Conservation (phyloP, 2,797 vertebrate genomes). For the Paratrypauchen microcephalus region DNA sequence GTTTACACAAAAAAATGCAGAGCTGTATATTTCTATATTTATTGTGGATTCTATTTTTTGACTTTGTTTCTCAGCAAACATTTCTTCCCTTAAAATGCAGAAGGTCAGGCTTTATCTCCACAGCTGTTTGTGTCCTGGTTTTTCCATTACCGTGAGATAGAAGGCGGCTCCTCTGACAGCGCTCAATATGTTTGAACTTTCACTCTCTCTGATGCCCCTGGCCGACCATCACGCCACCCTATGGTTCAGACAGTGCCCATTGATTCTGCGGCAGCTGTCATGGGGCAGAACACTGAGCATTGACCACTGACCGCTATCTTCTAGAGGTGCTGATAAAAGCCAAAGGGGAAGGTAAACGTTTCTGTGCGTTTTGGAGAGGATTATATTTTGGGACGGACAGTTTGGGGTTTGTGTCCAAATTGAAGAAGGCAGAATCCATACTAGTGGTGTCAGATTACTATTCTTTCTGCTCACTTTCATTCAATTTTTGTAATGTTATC, state of each 20-base stretch:
- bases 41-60: not conserved
- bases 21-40: too few species aligned
- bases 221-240: slow-evolving; percentile 46
- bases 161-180: slow-evolving; percentile 28
- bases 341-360: slow-evolving; percentile 11
- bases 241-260: slow-evolving; percentile 48
- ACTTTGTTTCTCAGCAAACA: not conserved
- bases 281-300: not conserved
- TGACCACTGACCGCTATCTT: slow-evolving; percentile 8
- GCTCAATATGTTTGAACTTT: slow-evolving; percentile 10
- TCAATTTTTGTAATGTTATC: too few species aligned
- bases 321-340: slow-evolving; percentile 53
- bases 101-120: slow-evolving; percentile 44
- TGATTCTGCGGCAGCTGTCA: slow-evolving; percentile 39
- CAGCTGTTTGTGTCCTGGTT: slow-evolving; percentile 21
- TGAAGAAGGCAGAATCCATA: slow-evolving; percentile 23
- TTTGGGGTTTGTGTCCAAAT: slow-evolving; percentile 49
- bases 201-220: slow-evolving; percentile 14
- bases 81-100: slow-evolving; percentile 14
- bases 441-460: not conserved
- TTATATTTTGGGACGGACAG: slow-evolving; percentile 32
- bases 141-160: slow-evolving; percentile 52
- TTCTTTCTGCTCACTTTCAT: too few species aligned
- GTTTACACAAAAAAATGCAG: too few species aligned
- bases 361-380: too few species aligned